A percentile compares a stretch with the other conserved stretches of the same genome.
These are phyloP conservation scores for Phoxinus dragarum DNA, from an alignment of 2,797 vertebrate genomes.

Conservation along the genomic window DNA sequence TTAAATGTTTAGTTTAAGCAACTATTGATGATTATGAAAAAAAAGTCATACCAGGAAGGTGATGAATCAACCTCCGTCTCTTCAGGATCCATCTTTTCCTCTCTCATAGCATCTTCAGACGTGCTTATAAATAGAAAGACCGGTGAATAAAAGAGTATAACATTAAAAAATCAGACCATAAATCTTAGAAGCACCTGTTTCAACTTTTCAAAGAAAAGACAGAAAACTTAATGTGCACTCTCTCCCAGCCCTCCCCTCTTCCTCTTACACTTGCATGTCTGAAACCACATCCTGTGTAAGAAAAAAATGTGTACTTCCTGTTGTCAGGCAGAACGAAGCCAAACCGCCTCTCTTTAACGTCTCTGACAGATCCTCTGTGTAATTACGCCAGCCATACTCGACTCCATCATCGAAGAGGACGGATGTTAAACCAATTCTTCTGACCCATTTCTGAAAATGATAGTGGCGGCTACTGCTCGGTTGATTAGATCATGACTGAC, in stretches of 20 bases:
- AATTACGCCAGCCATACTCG: background rate
- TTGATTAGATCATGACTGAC: background rate
- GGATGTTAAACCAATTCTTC: constrained; percentile 35
- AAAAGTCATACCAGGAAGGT: constrained; percentile 76
- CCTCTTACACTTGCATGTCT: constrained; percentile 61
- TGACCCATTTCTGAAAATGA: constrained; percentile 42
- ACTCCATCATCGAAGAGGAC: constrained; percentile 8
- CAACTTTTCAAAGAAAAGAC: constrained; percentile 52
- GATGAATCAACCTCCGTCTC: constrained; percentile 66
- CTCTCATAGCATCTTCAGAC: constrained; percentile 68
- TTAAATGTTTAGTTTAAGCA: background rate
- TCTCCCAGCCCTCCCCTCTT: constrained; percentile 63
- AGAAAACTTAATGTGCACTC: constrained; percentile 26
- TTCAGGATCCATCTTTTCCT: constrained; percentile 76
- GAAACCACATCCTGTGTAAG: constrained; percentile 67
- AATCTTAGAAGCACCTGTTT: constrained; percentile 52
- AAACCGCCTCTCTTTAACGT: constrained; percentile 17
- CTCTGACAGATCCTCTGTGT: constrained; percentile 3
- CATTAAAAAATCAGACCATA: constrained; percentile 24
- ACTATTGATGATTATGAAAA: background rate
- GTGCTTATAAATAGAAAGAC: background rate
- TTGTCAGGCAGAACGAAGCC: constrained; percentile 57
- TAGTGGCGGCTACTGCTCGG: background rate
- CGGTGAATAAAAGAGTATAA: constrained; percentile 7
- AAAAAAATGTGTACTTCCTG: constrained; percentile 62